phyloP scores from a whole-genome alignment of 2,797 vertebrate species.

The Dromococcyx pavoninus region DNA sequence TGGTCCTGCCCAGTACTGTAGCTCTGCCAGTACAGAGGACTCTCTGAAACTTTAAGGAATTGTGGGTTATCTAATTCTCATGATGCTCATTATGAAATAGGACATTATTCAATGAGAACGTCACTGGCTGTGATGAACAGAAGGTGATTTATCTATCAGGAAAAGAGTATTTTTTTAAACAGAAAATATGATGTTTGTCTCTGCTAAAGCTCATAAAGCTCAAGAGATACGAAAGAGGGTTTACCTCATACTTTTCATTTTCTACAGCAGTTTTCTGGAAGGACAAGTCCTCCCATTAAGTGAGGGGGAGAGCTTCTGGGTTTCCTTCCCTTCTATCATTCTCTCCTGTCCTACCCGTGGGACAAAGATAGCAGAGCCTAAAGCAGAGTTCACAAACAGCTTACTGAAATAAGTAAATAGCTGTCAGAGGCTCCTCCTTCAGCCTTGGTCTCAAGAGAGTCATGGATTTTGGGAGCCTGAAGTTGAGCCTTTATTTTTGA shows the following conservation, averaged over 20 bases:
- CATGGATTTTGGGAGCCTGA: background rate
- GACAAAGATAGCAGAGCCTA: background rate
- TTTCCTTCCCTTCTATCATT: background rate
- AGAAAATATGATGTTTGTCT: background rate
- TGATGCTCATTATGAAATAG: background rate
- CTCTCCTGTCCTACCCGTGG: background rate
- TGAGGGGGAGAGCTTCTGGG: background rate
- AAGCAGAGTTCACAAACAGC: background rate
- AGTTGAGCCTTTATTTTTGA: background rate
- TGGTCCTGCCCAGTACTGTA: background rate
- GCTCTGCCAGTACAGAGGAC: background rate
- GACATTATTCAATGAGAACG: constrained; percentile 2
- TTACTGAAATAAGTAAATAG: background rate
- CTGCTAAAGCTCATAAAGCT: background rate
- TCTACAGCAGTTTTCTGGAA: background rate
- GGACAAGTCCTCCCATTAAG: background rate
- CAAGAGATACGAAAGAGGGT: background rate
- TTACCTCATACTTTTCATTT: background rate
- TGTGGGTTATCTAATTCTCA: background rate
- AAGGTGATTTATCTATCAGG: background rate
- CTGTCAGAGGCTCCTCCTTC: background rate
- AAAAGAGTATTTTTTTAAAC: background rate
- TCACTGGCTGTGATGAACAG: background rate
- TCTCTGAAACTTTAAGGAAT: background rate
- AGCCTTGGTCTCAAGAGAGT: background rate